Conservation (phyloP, 2,797 vertebrate genomes). For the Arvicola amphibius region DNA sequence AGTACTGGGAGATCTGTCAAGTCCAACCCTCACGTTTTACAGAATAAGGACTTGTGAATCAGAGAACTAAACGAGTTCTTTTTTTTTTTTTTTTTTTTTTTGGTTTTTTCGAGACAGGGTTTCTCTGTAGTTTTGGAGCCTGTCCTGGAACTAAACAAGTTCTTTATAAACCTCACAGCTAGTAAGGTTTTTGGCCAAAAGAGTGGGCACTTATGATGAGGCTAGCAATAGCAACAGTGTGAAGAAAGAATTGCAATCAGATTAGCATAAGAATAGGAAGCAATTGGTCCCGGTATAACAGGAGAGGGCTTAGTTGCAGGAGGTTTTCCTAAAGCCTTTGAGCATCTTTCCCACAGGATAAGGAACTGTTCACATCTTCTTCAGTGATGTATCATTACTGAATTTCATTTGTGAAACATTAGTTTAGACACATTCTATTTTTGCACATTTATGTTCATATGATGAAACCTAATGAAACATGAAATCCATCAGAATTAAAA, state of each 20-base stretch:
- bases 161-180: neutral
- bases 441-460: neutral
- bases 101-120: too few relatives aligned
- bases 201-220: too few relatives aligned
- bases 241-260: neutral
- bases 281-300: neutral
- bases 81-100: too few relatives aligned
- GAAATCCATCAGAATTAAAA: neutral
- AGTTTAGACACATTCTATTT: neutral
- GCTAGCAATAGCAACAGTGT: neutral
- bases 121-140: too few relatives aligned
- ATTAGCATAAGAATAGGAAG: neutral
- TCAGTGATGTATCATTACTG: neutral
- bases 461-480: neutral
- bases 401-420: neutral
- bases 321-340: neutral
- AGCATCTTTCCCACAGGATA: neutral
- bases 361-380: neutral
- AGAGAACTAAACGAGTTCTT: constrained; percentile 5
- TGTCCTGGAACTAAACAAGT: neutral
- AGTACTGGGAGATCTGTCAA: neutral
- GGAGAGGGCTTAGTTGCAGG: neutral
- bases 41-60: constrained; percentile 40
- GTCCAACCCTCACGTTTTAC: neutral
- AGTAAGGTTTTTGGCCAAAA: neutral